phyloP scores from a whole-genome alignment of 2,797 vertebrate species.

The Chaunax sp. region DNA sequence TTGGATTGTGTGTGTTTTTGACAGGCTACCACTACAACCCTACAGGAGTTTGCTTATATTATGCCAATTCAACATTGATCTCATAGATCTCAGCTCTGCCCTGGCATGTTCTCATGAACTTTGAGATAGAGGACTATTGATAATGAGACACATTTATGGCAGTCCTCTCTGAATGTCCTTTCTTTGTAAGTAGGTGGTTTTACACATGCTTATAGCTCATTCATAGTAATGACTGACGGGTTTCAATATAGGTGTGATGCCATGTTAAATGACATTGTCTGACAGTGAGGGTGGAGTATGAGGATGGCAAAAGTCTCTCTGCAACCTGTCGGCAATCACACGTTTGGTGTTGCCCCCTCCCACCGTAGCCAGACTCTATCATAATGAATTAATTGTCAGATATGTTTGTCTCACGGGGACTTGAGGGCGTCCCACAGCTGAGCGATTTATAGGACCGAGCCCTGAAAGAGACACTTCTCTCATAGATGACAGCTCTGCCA shows the following conservation, averaged over 20 bases:
- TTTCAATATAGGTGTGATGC: not conserved
- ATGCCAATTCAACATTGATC: not conserved
- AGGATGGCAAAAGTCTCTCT: slow-evolving; percentile 13
- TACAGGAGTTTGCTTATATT: not conserved
- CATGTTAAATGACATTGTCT: not conserved
- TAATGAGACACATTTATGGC: too few species aligned
- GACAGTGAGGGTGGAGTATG: not conserved
- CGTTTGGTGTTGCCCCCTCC: slow-evolving; percentile 18
- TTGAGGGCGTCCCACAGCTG: slow-evolving; percentile 35
- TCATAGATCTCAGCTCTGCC: not conserved
- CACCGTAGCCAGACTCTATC: slow-evolving; percentile 21
- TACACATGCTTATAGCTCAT: not conserved
- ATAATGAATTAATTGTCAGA: slow-evolving; percentile 71
- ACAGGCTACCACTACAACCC: not conserved
- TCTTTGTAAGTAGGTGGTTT: not conserved
- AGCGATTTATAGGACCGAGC: slow-evolving; percentile 65
- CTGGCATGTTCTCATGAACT: slow-evolving; percentile 15
- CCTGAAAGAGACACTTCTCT: slow-evolving; percentile 52
- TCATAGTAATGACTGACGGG: not conserved
- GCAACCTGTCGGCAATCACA: slow-evolving; percentile 31
- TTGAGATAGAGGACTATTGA: slow-evolving; percentile 10
- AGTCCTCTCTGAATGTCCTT: too few species aligned
- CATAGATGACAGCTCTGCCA: slow-evolving; percentile 47
- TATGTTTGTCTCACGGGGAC: slow-evolving; percentile 55
- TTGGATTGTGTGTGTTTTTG: slow-evolving; percentile 5